Evolutionary conservation across 1,140 invertebrate species (phyloP), one percentile per base, ranked within the genome.

Genomic region (Danaus plexippus): DNA sequence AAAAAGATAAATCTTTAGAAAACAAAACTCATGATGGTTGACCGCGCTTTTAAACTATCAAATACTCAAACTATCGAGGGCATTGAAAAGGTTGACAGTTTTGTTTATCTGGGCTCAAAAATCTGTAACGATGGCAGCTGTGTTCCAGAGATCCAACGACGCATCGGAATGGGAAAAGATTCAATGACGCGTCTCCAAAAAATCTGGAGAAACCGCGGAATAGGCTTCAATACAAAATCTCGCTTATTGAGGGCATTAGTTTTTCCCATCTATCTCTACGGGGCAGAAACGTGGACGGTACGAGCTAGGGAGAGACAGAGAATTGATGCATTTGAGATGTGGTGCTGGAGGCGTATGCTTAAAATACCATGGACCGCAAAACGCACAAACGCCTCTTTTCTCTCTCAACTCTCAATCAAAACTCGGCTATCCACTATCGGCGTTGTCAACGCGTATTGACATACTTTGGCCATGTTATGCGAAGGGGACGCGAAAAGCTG

Each of bases 161-260:
- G 43, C 43, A 44, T 1, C 9, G 43, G 11, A 44, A 11, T 44
- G 43, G 43, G 4, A 44, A 44, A 44, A 9, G 43, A 44, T 44
- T 1, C 43, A 44, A 44, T 44, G 43, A 11, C 43, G 43, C 4
- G 2, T 44, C 43, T 15, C 3, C 15, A 15, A 44, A 44, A 44
- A 11, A 44, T 44, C 43, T 44, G 43, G 43, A 44, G 5, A 44
- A 44, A 44, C 43, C 11, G 43, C 43, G 43, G 4, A 44, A 44
- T 44, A 44, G 11, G 43, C 43, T 44, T 44, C 11, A 44, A 44
- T 11, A 44, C 43, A 44, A 44, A 44, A 44, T 9, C 43, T 44
- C 4, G 43, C 9, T 5, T 44, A 44, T 1, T 15, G 43, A 44
- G 43, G 11, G 43, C 43, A 44, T 44, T 44, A 44, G 9, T 5